Conservation (phyloP, 2,113 vertebrate species). For the Acanthochromis polyacanthus region DNA sequence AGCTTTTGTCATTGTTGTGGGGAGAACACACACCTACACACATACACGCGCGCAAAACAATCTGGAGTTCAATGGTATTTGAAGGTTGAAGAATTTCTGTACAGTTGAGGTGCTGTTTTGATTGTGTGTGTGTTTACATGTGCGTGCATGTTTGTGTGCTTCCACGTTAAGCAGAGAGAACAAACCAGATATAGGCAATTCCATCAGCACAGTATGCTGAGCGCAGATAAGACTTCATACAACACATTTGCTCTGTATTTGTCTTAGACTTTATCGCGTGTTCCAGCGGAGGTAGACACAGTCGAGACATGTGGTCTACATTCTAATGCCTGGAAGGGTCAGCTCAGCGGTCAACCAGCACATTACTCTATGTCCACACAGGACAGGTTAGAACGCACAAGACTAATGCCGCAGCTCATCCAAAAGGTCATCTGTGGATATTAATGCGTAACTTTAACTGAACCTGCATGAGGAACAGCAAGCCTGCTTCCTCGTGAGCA, state of each 20-base stretch:
- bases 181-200: slow-evolving; percentile 68
- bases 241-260: slow-evolving; percentile 76
- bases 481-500: slow-evolving; percentile 36
- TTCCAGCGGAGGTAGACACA: slow-evolving; percentile 65
- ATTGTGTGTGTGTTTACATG: slow-evolving; percentile 14
- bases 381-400: slow-evolving; percentile 81
- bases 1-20: slow-evolving; percentile 35
- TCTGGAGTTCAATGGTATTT: slow-evolving; percentile 69
- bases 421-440: slow-evolving; percentile 85
- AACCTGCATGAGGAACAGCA: slow-evolving; percentile 68
- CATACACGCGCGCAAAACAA: slow-evolving; percentile 24
- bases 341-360: slow-evolving; percentile 81
- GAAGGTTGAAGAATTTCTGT: slow-evolving; percentile 63
- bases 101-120: slow-evolving; percentile 15
- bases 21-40: background rate
- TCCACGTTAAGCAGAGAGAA: slow-evolving; percentile 52
- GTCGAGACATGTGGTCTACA: slow-evolving; percentile 80
- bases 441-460: slow-evolving; percentile 84
- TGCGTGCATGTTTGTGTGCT: slow-evolving; percentile 8
- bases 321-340: slow-evolving; percentile 82
- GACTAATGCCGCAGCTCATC: slow-evolving; percentile 84
- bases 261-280: slow-evolving; percentile 77
- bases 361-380: slow-evolving; percentile 85
- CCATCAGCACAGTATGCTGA: slow-evolving; percentile 63
- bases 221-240: slow-evolving; percentile 75